Evolutionary conservation across 2,888 invertebrate genomes (phyloP).

Genomic region (Scrobipalpa atriplicella): DNA sequence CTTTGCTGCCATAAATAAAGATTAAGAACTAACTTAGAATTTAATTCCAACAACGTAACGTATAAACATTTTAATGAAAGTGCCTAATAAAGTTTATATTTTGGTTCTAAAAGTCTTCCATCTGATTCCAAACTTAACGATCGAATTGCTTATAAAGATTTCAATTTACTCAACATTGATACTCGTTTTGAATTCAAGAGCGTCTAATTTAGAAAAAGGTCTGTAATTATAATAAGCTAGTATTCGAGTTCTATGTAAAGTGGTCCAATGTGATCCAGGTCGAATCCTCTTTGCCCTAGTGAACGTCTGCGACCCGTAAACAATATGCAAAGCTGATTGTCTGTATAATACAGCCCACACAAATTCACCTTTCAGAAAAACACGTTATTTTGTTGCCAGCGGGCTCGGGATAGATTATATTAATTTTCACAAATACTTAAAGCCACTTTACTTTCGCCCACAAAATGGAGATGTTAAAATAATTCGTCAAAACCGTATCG

Average conservation of each 20-base stretch:
- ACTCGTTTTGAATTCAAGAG: neutral
- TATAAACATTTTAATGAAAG: slow-evolving; percentile 6
- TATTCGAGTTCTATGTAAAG: too few species aligned
- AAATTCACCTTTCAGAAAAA: slow-evolving; percentile 1
- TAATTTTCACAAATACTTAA: neutral
- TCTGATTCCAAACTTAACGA: slow-evolving; percentile 3
- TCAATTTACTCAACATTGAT: neutral
- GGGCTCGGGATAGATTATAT: slow-evolving; percentile 6
- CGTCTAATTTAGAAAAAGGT: neutral
- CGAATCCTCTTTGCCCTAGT: neutral
- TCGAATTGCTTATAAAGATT: neutral
- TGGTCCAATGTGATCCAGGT: neutral
- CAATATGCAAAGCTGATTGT: slow-evolving; percentile 1
- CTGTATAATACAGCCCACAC: neutral
- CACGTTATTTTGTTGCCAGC: neutral
- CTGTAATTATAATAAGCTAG: neutral
- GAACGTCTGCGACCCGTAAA: slow-evolving; percentile 4
- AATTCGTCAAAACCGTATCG: too few species aligned
- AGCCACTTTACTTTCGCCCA: neutral
- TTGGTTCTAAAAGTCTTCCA: neutral
- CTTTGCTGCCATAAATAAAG: neutral
- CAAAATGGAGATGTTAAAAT: too few species aligned
- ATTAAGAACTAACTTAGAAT: neutral
- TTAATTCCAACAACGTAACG: neutral
- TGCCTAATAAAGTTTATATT: neutral